These are phyloP conservation scores for Drosophila tani DNA, from an alignment of 1,140 invertebrate genomes.

Conservation along the genomic window DNA sequence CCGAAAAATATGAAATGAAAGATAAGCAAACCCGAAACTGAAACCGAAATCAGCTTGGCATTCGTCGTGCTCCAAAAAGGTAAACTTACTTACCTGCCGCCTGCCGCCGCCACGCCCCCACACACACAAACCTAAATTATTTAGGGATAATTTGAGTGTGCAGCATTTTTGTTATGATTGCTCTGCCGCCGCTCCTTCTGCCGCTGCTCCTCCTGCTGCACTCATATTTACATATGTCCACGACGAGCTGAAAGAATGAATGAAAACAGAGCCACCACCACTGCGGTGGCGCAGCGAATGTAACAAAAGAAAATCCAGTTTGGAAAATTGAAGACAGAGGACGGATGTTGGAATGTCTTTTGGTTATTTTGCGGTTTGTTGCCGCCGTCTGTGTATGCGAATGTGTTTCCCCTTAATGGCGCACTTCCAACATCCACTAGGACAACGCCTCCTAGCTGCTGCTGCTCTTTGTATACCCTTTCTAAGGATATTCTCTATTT, in stretches of 20 bases:
- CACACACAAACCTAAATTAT: conserved; percentile 70
- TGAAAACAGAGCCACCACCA: conserved; percentile 9
- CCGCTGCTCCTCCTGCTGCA: conserved; percentile 17
- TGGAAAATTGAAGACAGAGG: conserved; percentile 9
- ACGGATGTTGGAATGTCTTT: conserved; percentile 35
- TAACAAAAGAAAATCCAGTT: conserved; percentile 32
- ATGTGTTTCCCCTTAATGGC: conserved; percentile 40
- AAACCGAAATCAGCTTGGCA: conserved; percentile 37
- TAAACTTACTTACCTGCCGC: conserved; percentile 20
- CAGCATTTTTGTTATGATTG: conserved; percentile 57
- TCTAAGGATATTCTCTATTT: too few species aligned
- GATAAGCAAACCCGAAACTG: conserved; percentile 47
- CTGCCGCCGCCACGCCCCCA: not conserved
- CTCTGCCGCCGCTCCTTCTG: conserved; percentile 11
- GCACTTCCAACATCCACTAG: not conserved
- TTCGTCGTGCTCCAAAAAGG: conserved; percentile 21
- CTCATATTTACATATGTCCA: conserved; percentile 79
- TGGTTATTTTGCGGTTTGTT: conserved; percentile 50
- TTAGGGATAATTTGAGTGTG: conserved; percentile 81
- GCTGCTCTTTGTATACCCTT: conserved; percentile 29
- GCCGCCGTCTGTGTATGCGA: conserved; percentile 30
- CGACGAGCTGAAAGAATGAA: conserved; percentile 47
- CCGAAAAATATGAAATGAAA: conserved; percentile 50
- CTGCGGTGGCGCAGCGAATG: not conserved
- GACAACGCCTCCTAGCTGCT: not conserved